These are phyloP conservation scores for Oncopodura yosiiana DNA, from an alignment of 1,140 invertebrate species.

Conservation along the genomic window DNA sequence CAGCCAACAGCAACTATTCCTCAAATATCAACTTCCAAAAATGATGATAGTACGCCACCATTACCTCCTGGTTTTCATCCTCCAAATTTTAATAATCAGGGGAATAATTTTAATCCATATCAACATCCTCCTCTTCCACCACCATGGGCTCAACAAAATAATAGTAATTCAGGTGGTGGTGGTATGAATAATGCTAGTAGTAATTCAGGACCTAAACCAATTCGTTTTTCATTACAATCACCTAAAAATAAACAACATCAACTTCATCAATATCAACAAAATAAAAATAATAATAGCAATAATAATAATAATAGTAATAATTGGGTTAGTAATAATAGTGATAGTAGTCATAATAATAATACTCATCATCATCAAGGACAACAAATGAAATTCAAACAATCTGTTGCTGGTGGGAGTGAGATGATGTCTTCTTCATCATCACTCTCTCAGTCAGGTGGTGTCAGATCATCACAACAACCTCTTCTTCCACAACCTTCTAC, in stretches of 20 bases:
- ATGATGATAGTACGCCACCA: background rate
- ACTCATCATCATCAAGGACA: too few species aligned
- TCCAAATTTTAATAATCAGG: background rate
- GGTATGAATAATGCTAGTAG: background rate
- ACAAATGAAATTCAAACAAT: too few species aligned
- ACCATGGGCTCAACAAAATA: background rate
- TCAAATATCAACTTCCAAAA: slow-evolving; percentile 3
- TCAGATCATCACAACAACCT: too few species aligned
- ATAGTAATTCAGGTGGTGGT: background rate
- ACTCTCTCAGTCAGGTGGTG: too few species aligned
- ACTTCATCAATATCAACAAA: slow-evolving; percentile 1
- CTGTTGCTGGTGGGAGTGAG: too few species aligned
- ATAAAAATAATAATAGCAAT: background rate
- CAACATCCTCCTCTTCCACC: background rate
- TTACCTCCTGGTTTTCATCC: background rate
- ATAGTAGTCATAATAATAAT: background rate
- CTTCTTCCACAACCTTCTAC: background rate
- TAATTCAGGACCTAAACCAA: background rate
- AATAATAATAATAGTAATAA: background rate
- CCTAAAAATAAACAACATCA: slow-evolving; percentile 6
- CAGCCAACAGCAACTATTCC: slow-evolving; percentile 18
- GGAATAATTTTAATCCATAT: background rate
- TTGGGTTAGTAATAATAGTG: background rate
- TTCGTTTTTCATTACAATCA: slow-evolving; percentile 5
- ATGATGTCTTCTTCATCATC: too few species aligned